These are phyloP conservation scores for Megaceryle maxima DNA, from an alignment of 2,113 vertebrate species.

Conservation along the genomic window DNA sequence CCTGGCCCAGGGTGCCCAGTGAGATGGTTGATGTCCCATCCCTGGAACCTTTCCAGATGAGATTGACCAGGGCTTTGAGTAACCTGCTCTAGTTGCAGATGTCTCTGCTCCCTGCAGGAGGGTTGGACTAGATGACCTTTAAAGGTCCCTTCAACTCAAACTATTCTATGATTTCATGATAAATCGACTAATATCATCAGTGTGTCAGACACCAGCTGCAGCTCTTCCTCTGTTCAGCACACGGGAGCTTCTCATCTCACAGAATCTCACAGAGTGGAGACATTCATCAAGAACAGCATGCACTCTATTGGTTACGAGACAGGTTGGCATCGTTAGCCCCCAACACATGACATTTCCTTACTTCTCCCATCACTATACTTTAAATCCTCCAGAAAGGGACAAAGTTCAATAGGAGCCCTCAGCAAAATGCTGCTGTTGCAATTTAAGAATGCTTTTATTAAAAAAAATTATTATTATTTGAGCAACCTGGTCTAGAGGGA, in stretches of 20 bases:
- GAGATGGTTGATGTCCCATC: neutral
- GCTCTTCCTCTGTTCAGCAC: neutral
- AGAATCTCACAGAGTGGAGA: neutral
- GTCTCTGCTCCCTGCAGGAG: neutral
- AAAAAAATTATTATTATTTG: neutral
- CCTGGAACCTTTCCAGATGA: neutral
- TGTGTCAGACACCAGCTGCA: neutral
- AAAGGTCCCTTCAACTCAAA: too few relatives aligned
- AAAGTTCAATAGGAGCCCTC: neutral
- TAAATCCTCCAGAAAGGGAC: neutral
- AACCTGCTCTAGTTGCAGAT: neutral
- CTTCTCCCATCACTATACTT: neutral
- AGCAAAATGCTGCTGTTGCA: neutral
- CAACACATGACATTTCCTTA: accelerated
- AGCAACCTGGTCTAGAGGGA: too few relatives aligned
- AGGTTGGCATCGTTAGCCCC: accelerated
- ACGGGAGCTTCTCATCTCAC: accelerated
- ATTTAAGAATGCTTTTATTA: neutral
- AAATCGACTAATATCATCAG: neutral
- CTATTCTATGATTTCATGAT: too few relatives aligned
- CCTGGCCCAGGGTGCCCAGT: neutral
- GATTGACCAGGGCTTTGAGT: neutral
- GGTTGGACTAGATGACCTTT: too few relatives aligned
- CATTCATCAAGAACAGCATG: neutral
- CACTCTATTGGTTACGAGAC: neutral